Evolutionary conservation across 1,140 invertebrate species (phyloP).

Genomic region (Drosophila tani): DNA sequence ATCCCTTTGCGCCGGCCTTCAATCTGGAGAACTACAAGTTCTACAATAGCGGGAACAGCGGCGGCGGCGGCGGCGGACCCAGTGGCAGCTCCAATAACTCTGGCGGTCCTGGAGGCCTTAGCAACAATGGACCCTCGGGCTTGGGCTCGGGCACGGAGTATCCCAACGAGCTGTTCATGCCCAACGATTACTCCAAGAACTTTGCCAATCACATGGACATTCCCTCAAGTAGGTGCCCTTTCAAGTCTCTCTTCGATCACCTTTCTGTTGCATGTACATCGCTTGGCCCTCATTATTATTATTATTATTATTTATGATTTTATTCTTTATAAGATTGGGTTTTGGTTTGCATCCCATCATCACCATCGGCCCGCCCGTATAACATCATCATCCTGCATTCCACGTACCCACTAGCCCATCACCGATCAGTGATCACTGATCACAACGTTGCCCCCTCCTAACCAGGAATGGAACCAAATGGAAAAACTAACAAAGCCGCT

Average conservation of each 20-base stretch:
- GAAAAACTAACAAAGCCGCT: constrained; percentile 18
- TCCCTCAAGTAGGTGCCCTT: constrained; percentile 78
- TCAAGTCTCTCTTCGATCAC: constrained; percentile 19
- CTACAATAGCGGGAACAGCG: constrained; percentile 64
- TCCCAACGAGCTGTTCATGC: constrained; percentile 83
- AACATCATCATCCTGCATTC: constrained; percentile 21
- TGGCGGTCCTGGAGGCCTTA: constrained; percentile 18
- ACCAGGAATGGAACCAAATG: constrained; percentile 50
- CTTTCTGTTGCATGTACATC: constrained; percentile 64
- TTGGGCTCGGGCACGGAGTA: constrained; percentile 59
- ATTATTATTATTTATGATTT: constrained; percentile 26
- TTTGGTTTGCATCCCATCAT: constrained; percentile 23
- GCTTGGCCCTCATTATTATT: constrained; percentile 27
- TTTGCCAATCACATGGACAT: constrained; percentile 85
- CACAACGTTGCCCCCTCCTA: constrained; percentile 9
- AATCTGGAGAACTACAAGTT: constrained; percentile 80
- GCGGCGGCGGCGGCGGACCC: constrained; percentile 9
- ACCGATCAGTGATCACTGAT: constrained; percentile 4
- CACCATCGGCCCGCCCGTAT: background rate
- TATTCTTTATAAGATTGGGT: constrained; percentile 15
- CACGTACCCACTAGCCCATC: constrained; percentile 38
- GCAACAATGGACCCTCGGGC: constrained; percentile 37
- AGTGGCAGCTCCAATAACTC: constrained; percentile 51
- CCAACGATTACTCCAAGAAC: constrained; percentile 81
- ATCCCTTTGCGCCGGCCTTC: constrained; percentile 63